Percentiles rank a stretch among this genome's conserved stretches.
These are phyloP conservation scores for Mastigias papua DNA, from an alignment of 30 jellyfish, hydroid and myxozoan species.

Conservation along the genomic window DNA sequence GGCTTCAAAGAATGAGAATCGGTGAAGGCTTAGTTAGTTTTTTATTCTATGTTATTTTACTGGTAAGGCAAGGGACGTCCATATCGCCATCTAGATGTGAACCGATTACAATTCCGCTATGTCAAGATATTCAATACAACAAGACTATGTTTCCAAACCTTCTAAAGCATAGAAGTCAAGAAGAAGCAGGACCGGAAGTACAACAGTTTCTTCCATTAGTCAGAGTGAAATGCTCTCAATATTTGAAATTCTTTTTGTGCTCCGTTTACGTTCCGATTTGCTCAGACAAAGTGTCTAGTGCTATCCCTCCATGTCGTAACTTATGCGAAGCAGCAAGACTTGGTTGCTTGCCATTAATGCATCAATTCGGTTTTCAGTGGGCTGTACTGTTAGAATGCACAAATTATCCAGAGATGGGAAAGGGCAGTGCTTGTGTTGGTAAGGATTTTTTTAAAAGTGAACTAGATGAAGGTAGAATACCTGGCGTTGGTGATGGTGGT, in stretches of 20 bases:
- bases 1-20: constrained; percentile 20
- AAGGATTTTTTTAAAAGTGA: constrained; percentile 56
- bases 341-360: constrained; percentile 83
- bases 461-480: constrained; percentile 75
- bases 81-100: constrained; percentile 81
- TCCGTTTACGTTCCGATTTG: constrained; percentile 97
- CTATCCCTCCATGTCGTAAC: constrained; percentile 95
- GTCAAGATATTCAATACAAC: constrained; percentile 88
- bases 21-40: constrained; percentile 16
- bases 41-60: constrained; percentile 4
- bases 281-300: constrained; percentile 72
- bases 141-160: constrained; percentile 90
- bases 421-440: constrained; percentile 84
- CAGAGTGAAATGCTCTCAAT: constrained; percentile 82
- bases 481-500: constrained; percentile 24
- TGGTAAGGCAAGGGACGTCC: constrained; percentile 27
- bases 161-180: constrained; percentile 87
- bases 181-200: constrained; percentile 93
- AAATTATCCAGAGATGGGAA: constrained; percentile 84
- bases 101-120: constrained; percentile 80
- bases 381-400: constrained; percentile 81
- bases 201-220: constrained; percentile 86
- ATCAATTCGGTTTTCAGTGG: constrained; percentile 86
- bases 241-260: constrained; percentile 86
- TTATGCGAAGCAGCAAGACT: constrained; percentile 86